Evolutionary conservation across 1,140 invertebrate genomes (phyloP).

Genomic region (Papilio polytes): DNA sequence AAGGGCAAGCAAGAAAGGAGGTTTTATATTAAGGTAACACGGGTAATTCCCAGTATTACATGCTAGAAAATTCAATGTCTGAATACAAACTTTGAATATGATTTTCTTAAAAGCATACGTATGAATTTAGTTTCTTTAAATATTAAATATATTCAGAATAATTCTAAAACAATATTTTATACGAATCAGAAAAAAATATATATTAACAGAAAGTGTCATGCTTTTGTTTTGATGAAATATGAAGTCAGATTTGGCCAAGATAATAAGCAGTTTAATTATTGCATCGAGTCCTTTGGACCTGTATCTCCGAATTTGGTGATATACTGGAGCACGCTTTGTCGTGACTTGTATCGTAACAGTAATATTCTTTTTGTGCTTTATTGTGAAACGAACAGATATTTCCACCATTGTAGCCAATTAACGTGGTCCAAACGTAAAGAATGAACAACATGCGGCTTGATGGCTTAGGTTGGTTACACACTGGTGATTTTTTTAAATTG

Average conservation of each 20-base stretch:
- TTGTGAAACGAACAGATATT: conserved; percentile 18
- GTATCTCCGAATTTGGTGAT: conserved; percentile 5
- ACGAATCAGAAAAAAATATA: not conserved
- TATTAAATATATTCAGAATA: not conserved
- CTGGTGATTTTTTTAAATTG: not conserved
- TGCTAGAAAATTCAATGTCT: conserved; percentile 36
- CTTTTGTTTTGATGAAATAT: not conserved
- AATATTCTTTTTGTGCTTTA: conserved; percentile 19
- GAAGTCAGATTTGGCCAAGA: no score
- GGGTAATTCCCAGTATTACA: conserved; percentile 38
- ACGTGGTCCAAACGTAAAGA: conserved; percentile 16
- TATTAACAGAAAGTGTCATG: not conserved
- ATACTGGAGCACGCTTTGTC: not conserved
- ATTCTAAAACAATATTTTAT: conserved; percentile 2
- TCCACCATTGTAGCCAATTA: conserved; percentile 12
- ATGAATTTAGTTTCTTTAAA: conserved; percentile 4
- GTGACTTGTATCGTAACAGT: conserved; percentile 11
- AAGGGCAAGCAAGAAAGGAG: conserved; percentile 40
- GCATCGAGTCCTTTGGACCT: not conserved
- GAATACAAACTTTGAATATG: conserved; percentile 47
- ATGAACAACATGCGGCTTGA: not conserved
- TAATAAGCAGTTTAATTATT: not conserved
- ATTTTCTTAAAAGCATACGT: conserved; percentile 22
- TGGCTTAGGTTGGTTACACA: not conserved
- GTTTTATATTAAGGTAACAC: conserved; percentile 40